These are phyloP conservation scores for Eupeodes luniger DNA, from an alignment of 2,888 invertebrate species.

Conservation along the genomic window DNA sequence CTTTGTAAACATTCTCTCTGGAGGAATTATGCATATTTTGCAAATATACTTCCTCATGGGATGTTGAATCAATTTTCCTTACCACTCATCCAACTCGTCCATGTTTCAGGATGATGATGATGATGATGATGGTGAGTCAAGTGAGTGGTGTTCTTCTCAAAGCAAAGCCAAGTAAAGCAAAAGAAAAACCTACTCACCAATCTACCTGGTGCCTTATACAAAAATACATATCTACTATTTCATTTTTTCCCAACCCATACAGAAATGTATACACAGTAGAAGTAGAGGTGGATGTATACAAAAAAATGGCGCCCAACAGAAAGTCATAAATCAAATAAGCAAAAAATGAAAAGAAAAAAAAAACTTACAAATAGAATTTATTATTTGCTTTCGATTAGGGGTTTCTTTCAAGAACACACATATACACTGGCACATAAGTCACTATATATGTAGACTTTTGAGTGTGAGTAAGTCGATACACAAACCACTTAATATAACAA, in stretches of 20 bases:
- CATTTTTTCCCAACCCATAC: background rate
- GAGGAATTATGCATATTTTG: constrained; percentile 72
- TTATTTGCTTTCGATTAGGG: constrained; percentile 74
- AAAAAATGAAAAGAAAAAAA: background rate
- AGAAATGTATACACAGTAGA: background rate
- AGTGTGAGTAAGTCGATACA: constrained; percentile 23
- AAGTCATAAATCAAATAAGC: constrained; percentile 69
- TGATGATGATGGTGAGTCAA: constrained; percentile 2
- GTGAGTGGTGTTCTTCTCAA: constrained; percentile 13
- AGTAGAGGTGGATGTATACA: background rate
- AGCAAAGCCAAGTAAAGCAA: constrained; percentile 34
- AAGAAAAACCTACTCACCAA: constrained; percentile 21
- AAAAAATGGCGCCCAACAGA: constrained; percentile 57
- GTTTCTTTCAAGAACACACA: constrained; percentile 18
- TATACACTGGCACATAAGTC: background rate
- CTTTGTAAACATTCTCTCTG: constrained; percentile 51
- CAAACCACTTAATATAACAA: constrained; percentile 60
- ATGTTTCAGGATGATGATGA: background rate
- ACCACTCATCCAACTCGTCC: constrained; percentile 9
- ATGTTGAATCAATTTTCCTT: constrained; percentile 60
- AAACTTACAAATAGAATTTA: constrained; percentile 51
- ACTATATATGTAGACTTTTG: background rate
- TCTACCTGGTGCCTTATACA: constrained; percentile 7
- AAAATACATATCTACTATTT: background rate
- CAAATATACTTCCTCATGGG: constrained; percentile 72